Evolutionary conservation across 1,140 invertebrate genomes (phyloP), one percentile per base, ranked within the genome.

Genomic region (Vollenhovia emeryi): DNA sequence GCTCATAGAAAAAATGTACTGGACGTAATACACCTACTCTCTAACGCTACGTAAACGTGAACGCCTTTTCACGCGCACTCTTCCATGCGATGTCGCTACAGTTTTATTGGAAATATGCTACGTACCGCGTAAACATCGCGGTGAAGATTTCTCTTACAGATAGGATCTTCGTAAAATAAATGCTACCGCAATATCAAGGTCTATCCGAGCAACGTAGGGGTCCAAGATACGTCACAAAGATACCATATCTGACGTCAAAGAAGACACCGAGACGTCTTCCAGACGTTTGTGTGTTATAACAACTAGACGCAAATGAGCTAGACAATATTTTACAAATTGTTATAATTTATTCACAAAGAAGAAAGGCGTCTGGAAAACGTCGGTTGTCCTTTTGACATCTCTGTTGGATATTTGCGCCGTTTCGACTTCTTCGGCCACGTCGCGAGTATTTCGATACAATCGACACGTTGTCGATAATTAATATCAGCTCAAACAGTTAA

Each of bases 1-100:
- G 89, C 79, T 92, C 89, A 91, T 92, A 93, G 91, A 92, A 93
- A 82, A 93, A 92, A 89, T 91, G 87, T 90, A 86, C 80, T 91
- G 92, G 92, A 93, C 91, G 92, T 92, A 90, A 86, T 91, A 89
- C 83, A 91, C 60, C 87, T 90, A 90, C 78, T 84, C 48, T 84
- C 84, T 87, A 87, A 86, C 68, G 43, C 88, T 90, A 90, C 89
- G 52, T 75, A 88, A 90, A 90, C 84, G 68, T 62, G 79, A 90
- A 73, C 85, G 52, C 79, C 73, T 86, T 84, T 87, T 83, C 86
- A 86, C 89, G 89, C 82, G 86, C 82, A 83, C 64, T 60, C 84
- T 80, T 68, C 75, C 88, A 88, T 83, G 40, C 62, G 45, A 50
- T 79, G 52, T 57, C 64, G 45, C 13, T 69, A 30, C 33, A 43